Base-by-base conservation (phyloP, 2,113 vertebrate genomes). In the Oenanthe melanoleuca region DNA sequence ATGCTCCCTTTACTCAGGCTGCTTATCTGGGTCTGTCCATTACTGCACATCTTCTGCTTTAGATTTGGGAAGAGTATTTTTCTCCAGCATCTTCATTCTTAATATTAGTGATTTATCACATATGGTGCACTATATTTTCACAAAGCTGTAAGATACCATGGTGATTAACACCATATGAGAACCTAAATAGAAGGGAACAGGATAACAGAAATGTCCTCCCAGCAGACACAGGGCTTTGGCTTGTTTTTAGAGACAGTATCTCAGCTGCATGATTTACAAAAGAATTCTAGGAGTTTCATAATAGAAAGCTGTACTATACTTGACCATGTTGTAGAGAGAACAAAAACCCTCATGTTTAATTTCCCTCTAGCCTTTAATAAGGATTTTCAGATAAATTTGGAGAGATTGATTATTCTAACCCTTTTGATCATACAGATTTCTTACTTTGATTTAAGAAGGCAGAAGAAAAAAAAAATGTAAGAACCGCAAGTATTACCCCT, bases 91-190 rank as follows among this genome's bases (percentile, higher is more conserved):
- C 67, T 91, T 95, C 63, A 94, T 80, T 95, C 91, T 95, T 97
- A 94, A 94, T 96, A 96, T 86, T 96, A 96, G 81, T 86, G 88
- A 94, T 92, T 90, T 96, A 86, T 88, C 92, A 64, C 95, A 95
- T 96, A 96, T 96, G 96, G 91, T 72, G 53, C 69, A 60, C 86
- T 95, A 60, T 93, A 90, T 95, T 96, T 96, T 93, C 88, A 90
- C 59, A 88, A 89, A 92, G 85, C 82, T 96, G 75, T 93, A 90
- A 93, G 94, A 96, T 96, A 95, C 92, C 96, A 96, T 93, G 90
- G 95, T 95, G 94, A 95, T 92, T 92, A 96, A 93, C 92, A 93
- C 82, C 83, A 71, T 81, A 90, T 67, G 83, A 96, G 82, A 88
- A 90, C 61, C 49, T 96, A 96, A 96, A 95, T 77, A 96, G 93